A percentile compares a stretch with the other conserved stretches of the same genome.
These are phyloP conservation scores for Suricata suricatta DNA, from an alignment of 2,113 vertebrate species.

Conservation along the genomic window DNA sequence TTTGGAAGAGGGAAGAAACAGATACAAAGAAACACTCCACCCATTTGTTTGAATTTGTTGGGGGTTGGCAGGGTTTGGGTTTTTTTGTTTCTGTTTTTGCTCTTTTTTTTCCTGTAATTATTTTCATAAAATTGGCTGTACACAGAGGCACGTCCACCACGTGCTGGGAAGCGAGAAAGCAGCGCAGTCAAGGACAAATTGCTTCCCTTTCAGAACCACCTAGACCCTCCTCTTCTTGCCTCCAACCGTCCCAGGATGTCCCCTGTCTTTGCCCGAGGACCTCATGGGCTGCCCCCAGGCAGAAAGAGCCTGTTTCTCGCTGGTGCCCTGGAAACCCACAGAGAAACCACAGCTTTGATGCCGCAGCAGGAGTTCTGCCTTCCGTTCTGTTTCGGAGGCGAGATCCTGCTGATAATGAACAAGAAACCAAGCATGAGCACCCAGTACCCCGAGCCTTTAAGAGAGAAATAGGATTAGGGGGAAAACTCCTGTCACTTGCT, in stretches of 20 bases:
- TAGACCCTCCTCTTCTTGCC: neutral
- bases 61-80: neutral
- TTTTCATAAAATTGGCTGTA: neutral
- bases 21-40: neutral
- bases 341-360: neutral
- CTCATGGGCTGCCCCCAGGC: accelerated
- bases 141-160: no score
- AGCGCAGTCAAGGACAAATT: accelerated
- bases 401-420: neutral
- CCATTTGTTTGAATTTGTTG: neutral
- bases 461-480: neutral
- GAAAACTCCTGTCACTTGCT: neutral
- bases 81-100: neutral
- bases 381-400: neutral
- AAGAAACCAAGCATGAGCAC: neutral
- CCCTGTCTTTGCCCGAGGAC: accelerated
- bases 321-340: neutral
- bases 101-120: neutral
- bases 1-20: neutral
- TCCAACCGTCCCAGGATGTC: accelerated
- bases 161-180: neutral
- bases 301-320: neutral
- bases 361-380: neutral
- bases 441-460: neutral
- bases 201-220: neutral